Base-by-base conservation (phyloP, 2,888 invertebrate species). In the Crocallis elinguaria region DNA sequence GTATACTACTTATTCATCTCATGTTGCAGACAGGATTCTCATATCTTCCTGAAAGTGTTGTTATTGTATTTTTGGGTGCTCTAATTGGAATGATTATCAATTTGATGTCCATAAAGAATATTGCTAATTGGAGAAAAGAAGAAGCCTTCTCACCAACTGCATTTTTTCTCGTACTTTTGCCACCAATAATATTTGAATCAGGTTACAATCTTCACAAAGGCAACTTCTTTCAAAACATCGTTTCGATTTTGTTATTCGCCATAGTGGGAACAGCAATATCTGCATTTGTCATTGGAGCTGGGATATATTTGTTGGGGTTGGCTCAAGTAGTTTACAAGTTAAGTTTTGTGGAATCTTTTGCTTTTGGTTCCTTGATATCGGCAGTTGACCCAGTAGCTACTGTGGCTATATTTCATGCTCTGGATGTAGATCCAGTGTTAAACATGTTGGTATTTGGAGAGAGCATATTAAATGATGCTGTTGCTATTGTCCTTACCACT, bases 331-430 rank as follows among this genome's bases (percentile, higher is more conserved):
- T 98, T 0, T 99, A 98, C 79, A 94, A 95, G 79, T 92, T 99
- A 51, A 96, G 96, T 82, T 97, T 99, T 85, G 96, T 98, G 5
- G 98, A 99, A 86, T 98, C 99, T 49, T 99, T 99, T 92, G 99
- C 99, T 0, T 99, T 99, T 92, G 99, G 99, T 5, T 98, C 99
- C 0, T 88, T 98, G 56, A 99, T 99, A 81, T 99, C 99, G 1
- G 99, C 99, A 17, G 99, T 99, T 3, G 99, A 99, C 91, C 99
- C 99, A 0, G 99, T 99, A 0, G 99, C 99, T 3, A 99, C 99
- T 0, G 96, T 99, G 19, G 99, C 99, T 7, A 99, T 99, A 66
- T 99, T 99, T 79, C 98, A 99, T 88, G 99, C 99, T 1, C 89
- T 99, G 17, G 97, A 99, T 84, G 97, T 99, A 0, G 99, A 99